A percentile compares a stretch with the other conserved stretches of the same genome.
Conservation (phyloP, 2,113 vertebrate species). For the Eurypyga helias region DNA sequence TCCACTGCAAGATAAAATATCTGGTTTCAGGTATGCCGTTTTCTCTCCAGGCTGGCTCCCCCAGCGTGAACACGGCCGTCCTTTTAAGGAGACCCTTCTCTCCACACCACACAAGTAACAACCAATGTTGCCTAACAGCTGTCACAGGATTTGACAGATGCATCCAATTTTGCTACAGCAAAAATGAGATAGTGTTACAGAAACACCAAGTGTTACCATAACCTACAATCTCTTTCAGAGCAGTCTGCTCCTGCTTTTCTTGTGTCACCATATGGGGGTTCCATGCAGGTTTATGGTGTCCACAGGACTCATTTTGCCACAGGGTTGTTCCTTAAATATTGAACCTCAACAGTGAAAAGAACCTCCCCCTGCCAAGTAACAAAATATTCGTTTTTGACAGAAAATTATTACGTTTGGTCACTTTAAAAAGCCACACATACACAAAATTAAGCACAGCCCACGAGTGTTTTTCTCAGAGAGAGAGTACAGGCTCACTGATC, state of each 20-base stretch:
- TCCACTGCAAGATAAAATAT: not conserved
- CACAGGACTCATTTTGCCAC: not conserved
- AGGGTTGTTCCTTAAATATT: not conserved
- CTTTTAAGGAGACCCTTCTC: not conserved
- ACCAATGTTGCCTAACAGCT: not conserved
- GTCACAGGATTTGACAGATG: not conserved
- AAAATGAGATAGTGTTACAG: constrained; percentile 19
- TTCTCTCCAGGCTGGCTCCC: not conserved
- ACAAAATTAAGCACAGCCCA: not conserved
- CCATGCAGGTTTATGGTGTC: not conserved
- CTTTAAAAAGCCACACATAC: not conserved
- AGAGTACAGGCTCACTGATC: not conserved
- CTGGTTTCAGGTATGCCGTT: not conserved
- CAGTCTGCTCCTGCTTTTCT: not conserved
- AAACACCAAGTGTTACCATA: not conserved
- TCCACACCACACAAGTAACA: not conserved
- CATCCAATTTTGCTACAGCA: not conserved
- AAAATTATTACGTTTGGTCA: not conserved
- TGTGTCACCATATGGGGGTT: accelerated
- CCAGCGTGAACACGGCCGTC: not conserved
- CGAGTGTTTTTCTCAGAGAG: not conserved
- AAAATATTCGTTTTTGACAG: not conserved
- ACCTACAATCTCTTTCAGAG: not conserved
- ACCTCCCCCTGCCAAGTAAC: not conserved
- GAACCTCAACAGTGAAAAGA: not conserved